A percentile compares a stretch with the other conserved stretches of the same genome.
Conservation (phyloP, 1,140 invertebrate species). For the Ostrea edulis region DNA sequence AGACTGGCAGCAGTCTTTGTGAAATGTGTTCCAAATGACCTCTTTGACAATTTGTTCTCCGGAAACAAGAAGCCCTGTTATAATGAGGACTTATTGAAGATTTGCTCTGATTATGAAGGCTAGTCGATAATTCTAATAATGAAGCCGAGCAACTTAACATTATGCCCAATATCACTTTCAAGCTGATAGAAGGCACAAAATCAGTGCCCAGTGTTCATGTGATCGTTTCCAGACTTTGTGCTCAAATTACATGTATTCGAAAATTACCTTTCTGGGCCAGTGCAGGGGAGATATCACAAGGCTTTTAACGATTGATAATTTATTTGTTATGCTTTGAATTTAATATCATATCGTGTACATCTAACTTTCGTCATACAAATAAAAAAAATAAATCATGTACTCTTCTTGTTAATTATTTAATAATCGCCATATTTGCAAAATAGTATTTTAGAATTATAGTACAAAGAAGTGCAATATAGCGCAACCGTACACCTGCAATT, state of each 20-base stretch:
- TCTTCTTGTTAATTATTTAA: not conserved
- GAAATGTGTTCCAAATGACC: not conserved
- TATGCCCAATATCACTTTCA: not conserved
- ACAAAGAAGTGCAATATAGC: not conserved
- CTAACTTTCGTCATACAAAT: not conserved
- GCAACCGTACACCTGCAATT: not conserved
- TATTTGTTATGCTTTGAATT: not conserved
- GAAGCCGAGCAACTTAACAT: slow-evolving; percentile 14
- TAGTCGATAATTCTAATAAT: slow-evolving; percentile 15
- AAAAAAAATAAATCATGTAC: not conserved
- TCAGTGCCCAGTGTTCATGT: not conserved
- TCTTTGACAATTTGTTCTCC: slow-evolving; percentile 3
- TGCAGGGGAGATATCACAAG: not conserved
- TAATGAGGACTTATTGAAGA: slow-evolving; percentile 7
- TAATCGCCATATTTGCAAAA: not conserved
- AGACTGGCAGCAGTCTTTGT: not conserved
- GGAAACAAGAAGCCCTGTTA: slow-evolving; percentile 23
- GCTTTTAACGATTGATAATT: not conserved
- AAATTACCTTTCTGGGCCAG: not conserved
- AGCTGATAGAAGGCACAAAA: not conserved
- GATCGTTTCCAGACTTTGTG: not conserved
- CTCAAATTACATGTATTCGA: not conserved
- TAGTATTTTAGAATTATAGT: not conserved
- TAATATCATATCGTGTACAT: not conserved
- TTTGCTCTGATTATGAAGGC: not conserved